Base-by-base conservation (phyloP, 35 echinoderm and acorn worm genomes). In the Ophiothrix spiculata region DNA sequence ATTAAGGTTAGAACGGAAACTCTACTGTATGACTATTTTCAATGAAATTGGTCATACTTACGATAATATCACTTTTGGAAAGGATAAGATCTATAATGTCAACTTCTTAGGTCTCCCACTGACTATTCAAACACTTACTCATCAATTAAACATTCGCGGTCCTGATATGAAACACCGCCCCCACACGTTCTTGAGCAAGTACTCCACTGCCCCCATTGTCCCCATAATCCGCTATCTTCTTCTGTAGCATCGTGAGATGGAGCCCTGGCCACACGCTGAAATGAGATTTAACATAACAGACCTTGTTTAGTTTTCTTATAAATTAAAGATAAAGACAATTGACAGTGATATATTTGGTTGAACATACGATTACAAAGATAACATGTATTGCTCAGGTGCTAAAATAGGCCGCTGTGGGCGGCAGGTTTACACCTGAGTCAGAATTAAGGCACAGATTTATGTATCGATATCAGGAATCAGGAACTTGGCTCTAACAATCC, bases 161-260 rank as follows among this genome's bases (percentile, higher is more conserved):
- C 89, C 28, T 95, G 93, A 73, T 91, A 95, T 23, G 85, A 95
- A 16, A 95, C 93, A 17, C 93, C 93, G 17, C 93, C 93, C 31
- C 89, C 93, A 88, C 93, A 95, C 31, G 89, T 84, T 36, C 93
- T 38, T 38, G 93, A 95, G 63, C 93, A 95, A 6, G 60, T 37
- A 84, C 93, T 91, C 86, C 86, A 95, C 37, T 88, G 80, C 39
- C 89, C 69, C 93, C 93, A 95, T 38, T 75, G 85, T 64, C 86
- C 93, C 93, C 93, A 95, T 41, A 19, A 13, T 38, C 49, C 80
- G 31, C 17, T 35, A 32, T 80, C 41, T 16, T 29, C 36, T 17
- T 25, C 36, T 45, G 21, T 79, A 15, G 40, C 74, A 16, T 28
- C 39, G 1, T 32, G 31, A 21, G 15, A 25, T 25, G 32, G 80